phyloP scores from a whole-genome alignment of 2,113 vertebrate species.

The Oceanites oceanicus region DNA sequence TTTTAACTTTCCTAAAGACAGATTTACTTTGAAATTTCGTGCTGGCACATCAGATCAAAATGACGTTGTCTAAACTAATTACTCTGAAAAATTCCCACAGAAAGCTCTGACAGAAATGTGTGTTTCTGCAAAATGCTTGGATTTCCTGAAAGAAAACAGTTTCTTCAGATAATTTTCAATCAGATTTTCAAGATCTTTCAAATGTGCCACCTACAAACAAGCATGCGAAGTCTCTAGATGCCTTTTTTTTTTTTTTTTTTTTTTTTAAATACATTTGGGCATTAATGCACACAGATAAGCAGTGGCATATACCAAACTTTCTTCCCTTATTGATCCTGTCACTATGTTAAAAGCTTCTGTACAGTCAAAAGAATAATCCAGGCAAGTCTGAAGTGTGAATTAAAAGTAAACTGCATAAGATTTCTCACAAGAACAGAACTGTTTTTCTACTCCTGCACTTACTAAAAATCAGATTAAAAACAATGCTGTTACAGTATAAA shows the following conservation, averaged over 20 bases:
- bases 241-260: too few species aligned
- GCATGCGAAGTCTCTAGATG: neutral
- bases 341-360: neutral
- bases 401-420: neutral
- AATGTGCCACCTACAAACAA: neutral
- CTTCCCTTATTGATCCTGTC: neutral
- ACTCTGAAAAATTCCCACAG: neutral
- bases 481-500: neutral
- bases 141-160: neutral
- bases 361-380: neutral
- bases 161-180: neutral
- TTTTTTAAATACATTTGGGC: neutral
- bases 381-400: neutral
- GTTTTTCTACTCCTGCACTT: neutral
- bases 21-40: neutral
- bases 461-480: neutral
- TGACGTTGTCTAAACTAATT: neutral
- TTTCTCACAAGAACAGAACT: neutral
- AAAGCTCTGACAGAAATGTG: neutral
- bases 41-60: neutral
- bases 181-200: neutral
- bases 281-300: neutral
- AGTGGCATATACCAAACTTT: neutral
- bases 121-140: neutral
- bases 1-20: neutral